Conservation (phyloP, 2,888 invertebrate species). For the Chalcosyrphus nemorum region DNA sequence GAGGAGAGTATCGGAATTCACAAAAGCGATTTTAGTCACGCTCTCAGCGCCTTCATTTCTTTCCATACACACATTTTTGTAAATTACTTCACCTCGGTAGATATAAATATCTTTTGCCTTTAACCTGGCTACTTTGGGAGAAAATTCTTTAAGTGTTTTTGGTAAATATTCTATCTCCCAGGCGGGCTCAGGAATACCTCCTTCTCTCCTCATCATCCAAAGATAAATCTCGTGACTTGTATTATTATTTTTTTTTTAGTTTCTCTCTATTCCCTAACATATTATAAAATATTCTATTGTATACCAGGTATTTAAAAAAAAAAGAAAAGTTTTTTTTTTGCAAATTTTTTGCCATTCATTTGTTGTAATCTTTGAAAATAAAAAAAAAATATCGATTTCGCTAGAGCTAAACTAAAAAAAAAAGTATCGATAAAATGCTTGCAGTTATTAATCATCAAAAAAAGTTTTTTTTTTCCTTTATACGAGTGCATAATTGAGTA, state of each 20-base stretch:
- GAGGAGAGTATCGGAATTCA: not conserved
- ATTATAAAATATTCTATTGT: not conserved
- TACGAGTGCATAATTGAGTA: conserved; percentile 41
- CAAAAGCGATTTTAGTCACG: conserved; percentile 31
- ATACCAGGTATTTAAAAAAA: conserved; percentile 34
- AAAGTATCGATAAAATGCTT: conserved; percentile 19
- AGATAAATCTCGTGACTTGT: conserved; percentile 48
- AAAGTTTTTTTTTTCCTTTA: too few species aligned
- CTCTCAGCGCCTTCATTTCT: too few species aligned
- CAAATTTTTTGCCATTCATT: conserved; percentile 26
- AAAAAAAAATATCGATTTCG: conserved; percentile 56
- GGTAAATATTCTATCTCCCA: conserved; percentile 57
- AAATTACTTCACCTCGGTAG: conserved; percentile 53
- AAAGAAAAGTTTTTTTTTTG: too few species aligned
- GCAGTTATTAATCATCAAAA: conserved; percentile 30
- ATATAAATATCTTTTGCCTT: conserved; percentile 65
- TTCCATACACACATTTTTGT: conserved; percentile 32
- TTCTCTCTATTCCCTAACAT: not conserved
- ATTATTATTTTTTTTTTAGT: too few species aligned
- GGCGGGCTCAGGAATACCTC: conserved; percentile 17
- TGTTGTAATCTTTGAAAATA: conserved; percentile 13
- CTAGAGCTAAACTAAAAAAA: too few species aligned
- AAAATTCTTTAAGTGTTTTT: conserved; percentile 49
- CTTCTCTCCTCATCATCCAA: not conserved
- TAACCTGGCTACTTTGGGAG: conserved; percentile 56